Evolutionary conservation across 2,888 invertebrate species (phyloP), one percentile per base, ranked within the genome.

Genomic region (Agapostemon virescens): DNA sequence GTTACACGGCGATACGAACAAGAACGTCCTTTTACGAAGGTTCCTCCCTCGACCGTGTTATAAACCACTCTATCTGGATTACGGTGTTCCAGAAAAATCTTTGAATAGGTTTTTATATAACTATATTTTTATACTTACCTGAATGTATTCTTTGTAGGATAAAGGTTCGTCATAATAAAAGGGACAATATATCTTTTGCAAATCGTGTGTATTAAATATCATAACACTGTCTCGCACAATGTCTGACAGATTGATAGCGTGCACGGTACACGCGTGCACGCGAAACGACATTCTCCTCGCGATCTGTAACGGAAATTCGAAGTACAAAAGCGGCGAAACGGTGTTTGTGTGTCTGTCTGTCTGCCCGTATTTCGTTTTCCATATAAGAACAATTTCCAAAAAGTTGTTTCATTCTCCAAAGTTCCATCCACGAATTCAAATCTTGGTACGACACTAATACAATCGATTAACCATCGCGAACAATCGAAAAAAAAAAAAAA

Each of bases 191-290:
- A 5, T 69, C 33, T 84, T 81, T 83, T 89, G 88, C 81, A 89
- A 90, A 90, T 90, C 85, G 87, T 81, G 84, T 90, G 85, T 90
- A 91, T 91, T 90, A 89, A 90, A 90, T 89, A 90, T 80, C 85
- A 84, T 88, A 90, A 87, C 81, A 80, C 66, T 36, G 87, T 89
- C 87, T 88, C 83, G 85, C 89, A 90, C 86, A 89, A 85, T 87
- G 85, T 87, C 86, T 87, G 87, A 88, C 87, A 90, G 87, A 88
- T 87, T 87, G 88, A 87, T 85, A 87, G 86, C 87, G 83, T 90
- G 87, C 87, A 88, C 87, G 86, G 86, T 75, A 86, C 74, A 82
- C 83, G 86, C 84, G 80, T 85, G 78, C 78, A 75, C 71, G 40
- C 63, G 70, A 69, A 84, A 82, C 64, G 52, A 77, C 63, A 69